Evolutionary conservation across 2,113 vertebrate genomes (phyloP).

Genomic region (Sardina pilchardus): DNA sequence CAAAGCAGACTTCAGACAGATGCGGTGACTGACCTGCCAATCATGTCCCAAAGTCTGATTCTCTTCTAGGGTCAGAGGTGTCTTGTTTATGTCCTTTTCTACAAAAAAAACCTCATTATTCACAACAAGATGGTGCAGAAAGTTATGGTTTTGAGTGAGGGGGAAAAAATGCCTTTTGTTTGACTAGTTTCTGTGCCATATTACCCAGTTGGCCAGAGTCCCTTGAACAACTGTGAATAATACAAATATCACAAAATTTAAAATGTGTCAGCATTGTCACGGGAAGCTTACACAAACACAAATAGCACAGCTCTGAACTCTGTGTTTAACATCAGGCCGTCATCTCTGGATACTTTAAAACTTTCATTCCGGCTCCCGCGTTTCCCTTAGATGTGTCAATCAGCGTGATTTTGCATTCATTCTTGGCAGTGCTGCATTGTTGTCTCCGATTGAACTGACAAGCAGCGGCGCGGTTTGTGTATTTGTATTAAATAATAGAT

Average conservation of each 20-base stretch:
- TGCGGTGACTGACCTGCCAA: constrained; percentile 64
- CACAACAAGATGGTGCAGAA: background rate
- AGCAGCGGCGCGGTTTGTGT: constrained; percentile 16
- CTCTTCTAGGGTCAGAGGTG: constrained; percentile 51
- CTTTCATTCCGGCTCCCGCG: constrained; percentile 29
- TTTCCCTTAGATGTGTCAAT: constrained; percentile 30
- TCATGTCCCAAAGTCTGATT: constrained; percentile 58
- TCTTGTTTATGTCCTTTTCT: constrained; percentile 48
- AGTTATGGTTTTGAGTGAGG: background rate
- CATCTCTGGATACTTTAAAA: constrained; percentile 25
- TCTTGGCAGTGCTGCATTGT: constrained; percentile 23
- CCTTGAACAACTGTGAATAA: background rate
- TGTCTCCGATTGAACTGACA: background rate
- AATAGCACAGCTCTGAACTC: constrained; percentile 3
- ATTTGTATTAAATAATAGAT: constrained; percentile 39
- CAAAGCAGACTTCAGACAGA: constrained; percentile 59
- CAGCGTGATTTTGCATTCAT: constrained; percentile 29
- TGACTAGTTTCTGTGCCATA: background rate
- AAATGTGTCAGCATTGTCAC: constrained; percentile 2
- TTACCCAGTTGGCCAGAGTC: background rate
- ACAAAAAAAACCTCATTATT: constrained; percentile 51
- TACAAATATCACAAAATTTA: background rate
- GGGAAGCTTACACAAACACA: background rate
- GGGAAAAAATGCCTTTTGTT: too few relatives aligned
- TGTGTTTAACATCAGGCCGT: background rate